Evolutionary conservation across 2,113 vertebrate genomes (phyloP).

Genomic region (Trematomus loennbergii): DNA sequence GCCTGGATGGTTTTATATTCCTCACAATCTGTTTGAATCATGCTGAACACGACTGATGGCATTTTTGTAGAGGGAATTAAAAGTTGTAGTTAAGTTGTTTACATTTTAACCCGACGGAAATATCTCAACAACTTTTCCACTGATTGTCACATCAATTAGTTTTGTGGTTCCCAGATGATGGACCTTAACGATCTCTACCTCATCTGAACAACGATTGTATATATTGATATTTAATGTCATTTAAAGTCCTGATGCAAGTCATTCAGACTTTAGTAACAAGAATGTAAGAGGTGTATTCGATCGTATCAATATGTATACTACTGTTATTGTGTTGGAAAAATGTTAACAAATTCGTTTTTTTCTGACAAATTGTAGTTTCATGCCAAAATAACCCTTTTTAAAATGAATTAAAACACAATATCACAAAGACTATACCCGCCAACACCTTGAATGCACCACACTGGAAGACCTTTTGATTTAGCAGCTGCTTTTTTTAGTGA

Average conservation of each 20-base stretch:
- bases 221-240: background rate
- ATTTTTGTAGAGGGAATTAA: background rate
- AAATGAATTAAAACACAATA: background rate
- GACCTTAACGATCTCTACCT: too few relatives aligned
- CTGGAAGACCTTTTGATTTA: background rate
- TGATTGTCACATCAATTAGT: too few relatives aligned
- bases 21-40: slow-evolving; percentile 7
- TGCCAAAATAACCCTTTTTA: too few relatives aligned
- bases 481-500: background rate
- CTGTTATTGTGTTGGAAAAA: too few relatives aligned
- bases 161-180: background rate
- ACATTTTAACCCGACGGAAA: background rate
- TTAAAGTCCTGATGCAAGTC: background rate
- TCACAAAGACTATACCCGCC: background rate
- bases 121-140: background rate
- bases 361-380: too few relatives aligned
- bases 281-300: too few relatives aligned
- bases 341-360: too few relatives aligned
- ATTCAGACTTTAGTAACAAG: background rate
- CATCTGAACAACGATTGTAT: background rate
- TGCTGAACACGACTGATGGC: background rate
- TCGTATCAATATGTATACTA: too few relatives aligned
- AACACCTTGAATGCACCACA: background rate
- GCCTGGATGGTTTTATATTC: slow-evolving; percentile 24
- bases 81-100: too few relatives aligned